These are phyloP conservation scores for Spisula solida DNA, from an alignment of 2,888 invertebrate genomes.

Conservation along the genomic window DNA sequence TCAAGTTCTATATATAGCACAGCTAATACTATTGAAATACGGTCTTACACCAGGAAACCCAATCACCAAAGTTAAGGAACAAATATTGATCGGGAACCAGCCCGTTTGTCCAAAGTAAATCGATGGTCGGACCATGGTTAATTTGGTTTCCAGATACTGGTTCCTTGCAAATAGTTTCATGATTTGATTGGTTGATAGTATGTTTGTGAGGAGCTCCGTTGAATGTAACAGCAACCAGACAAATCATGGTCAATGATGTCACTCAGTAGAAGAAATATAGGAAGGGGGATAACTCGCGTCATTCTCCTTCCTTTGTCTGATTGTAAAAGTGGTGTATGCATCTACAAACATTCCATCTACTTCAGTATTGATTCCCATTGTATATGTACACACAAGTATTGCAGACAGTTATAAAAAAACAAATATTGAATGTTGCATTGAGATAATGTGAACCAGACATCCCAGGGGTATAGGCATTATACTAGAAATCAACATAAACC, in stretches of 20 bases:
- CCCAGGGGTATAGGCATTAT: not conserved
- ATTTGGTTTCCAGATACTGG: not conserved
- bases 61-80: not conserved
- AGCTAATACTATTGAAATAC: too few relatives aligned
- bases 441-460: not conserved
- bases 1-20: too few relatives aligned
- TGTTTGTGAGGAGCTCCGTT: too few relatives aligned
- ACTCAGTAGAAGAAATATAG: too few relatives aligned
- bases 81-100: not conserved
- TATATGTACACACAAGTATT: not conserved
- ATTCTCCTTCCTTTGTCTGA: too few relatives aligned
- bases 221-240: too few relatives aligned
- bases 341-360: not conserved
- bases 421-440: not conserved
- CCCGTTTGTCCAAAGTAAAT: not conserved
- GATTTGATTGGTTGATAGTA: too few relatives aligned
- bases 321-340: too few relatives aligned
- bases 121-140: not conserved
- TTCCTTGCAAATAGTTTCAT: not conserved
- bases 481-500: constrained; percentile 3
- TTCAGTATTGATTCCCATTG: not conserved
- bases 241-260: too few relatives aligned
- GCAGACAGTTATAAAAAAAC: not conserved
- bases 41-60: too few relatives aligned
- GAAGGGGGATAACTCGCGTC: too few relatives aligned